These are phyloP conservation scores for Notodonta dromedarius DNA, from an alignment of 2,888 invertebrate genomes.

Conservation along the genomic window DNA sequence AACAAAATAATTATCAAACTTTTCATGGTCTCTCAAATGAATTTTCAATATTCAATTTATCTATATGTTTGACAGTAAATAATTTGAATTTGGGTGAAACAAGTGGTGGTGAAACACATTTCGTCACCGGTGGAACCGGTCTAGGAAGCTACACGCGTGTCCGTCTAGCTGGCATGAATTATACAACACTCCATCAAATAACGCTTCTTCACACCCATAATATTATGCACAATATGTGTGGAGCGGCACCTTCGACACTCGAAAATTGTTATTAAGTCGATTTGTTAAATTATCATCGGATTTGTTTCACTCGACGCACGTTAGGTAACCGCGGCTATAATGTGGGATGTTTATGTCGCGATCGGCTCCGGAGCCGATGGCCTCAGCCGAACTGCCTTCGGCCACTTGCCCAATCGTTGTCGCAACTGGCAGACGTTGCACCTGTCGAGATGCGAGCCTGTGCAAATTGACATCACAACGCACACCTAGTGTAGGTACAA, in stretches of 20 bases:
- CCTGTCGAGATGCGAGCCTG: constrained; percentile 76
- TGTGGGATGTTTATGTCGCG: constrained; percentile 77
- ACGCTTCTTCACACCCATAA: constrained; percentile 46
- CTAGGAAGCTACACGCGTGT: constrained; percentile 54
- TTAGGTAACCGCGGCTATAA: constrained; percentile 73
- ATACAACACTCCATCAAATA: constrained; percentile 43
- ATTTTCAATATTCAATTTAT: constrained; percentile 16
- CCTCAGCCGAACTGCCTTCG: constrained; percentile 65
- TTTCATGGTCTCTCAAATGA: constrained; percentile 12
- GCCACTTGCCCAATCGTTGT: constrained; percentile 78
- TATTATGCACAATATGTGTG: constrained; percentile 33
- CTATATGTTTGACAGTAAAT: constrained; percentile 15
- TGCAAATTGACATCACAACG: constrained; percentile 67
- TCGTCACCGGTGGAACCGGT: constrained; percentile 56
- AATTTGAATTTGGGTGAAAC: constrained; percentile 39
- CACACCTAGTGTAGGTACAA: constrained; percentile 52
- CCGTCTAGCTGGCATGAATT: constrained; percentile 51
- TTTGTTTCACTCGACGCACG: constrained; percentile 66
- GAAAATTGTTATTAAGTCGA: constrained; percentile 56
- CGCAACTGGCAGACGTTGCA: constrained; percentile 79
- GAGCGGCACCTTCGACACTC: constrained; percentile 38
- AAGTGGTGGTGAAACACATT: constrained; percentile 57
- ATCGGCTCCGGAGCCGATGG: constrained; percentile 71
- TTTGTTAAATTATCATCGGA: constrained; percentile 66
- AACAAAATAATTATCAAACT: constrained; percentile 17